Evolutionary conservation across 2,888 invertebrate genomes (phyloP), one percentile per base, ranked within the genome.

Genomic region (Eumacrocentrus americanus): DNA sequence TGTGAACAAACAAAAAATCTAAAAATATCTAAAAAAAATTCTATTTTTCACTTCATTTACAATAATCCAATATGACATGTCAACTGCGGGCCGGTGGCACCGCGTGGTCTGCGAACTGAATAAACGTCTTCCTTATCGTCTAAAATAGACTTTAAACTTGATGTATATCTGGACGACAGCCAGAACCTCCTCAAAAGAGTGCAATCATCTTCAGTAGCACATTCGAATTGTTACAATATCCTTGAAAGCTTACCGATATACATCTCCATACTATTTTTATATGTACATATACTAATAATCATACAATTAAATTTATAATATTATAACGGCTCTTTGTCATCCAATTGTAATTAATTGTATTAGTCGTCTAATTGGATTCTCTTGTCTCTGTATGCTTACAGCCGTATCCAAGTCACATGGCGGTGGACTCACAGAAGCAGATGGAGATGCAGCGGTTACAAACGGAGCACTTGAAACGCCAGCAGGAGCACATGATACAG

Each of bases 391-490:
- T 29, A 9, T 29, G 29, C 29, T 9, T 9, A 22, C 75, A 81
- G 81, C 68, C 78, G 62, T 81, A 78, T 70, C 74, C 80, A 42
- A 72, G 73, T 64, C 83, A 82, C 67, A 79, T 83, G 70, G 77
- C 79, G 63, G 82, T 82, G 65, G 85, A 85, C 73, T 81, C 84
- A 58, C 89, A 89, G 75, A 87, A 86, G 73, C 84, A 89, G 76
- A 82, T 91, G 75, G 91, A 92, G 76, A 83, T 89, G 69, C 89
- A 89, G 75, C 84, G 89, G 77, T 82, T 87, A 71, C 88, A 88
- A 70, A 87, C 88, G 69, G 88, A 88, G 67, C 87, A 87, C 68
- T 81, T 87, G 44, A 83, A 87, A 66, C 83, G 89, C 48, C 86
- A 86, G 72, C 85, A 86, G 70, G 84, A 86, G 70, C 84, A 85